Conservation (phyloP, 2,797 vertebrate species). For the Odontamblyopus lacepedii region DNA sequence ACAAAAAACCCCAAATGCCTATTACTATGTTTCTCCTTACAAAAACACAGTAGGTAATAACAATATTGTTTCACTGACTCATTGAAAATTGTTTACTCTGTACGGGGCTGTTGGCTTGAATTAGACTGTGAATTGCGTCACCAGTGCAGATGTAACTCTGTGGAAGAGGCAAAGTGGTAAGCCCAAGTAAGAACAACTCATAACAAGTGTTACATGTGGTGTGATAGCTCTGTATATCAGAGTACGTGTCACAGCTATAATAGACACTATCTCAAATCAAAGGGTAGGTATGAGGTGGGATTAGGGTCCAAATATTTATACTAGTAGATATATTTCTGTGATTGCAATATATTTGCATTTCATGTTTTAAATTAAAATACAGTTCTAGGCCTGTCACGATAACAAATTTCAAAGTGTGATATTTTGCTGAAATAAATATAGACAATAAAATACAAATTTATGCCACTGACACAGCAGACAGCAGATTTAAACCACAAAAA, state of each 20-base stretch:
- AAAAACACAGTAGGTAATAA: conserved; percentile 27
- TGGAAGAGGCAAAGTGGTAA: conserved; percentile 20
- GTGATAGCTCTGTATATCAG: not conserved
- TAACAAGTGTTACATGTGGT: conserved; percentile 9
- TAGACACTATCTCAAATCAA: not conserved
- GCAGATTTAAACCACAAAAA: too few species aligned
- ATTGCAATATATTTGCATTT: not conserved
- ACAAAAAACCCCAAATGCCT: conserved; percentile 23
- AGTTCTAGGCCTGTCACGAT: not conserved
- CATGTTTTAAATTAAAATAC: not conserved
- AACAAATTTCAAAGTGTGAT: too few species aligned
- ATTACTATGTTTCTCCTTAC: conserved; percentile 33
- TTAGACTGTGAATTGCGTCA: conserved; percentile 46
- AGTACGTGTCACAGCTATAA: not conserved
- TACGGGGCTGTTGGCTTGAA: conserved; percentile 46
- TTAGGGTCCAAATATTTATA: not conserved
- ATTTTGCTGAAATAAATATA: too few species aligned
- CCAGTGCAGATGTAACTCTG: conserved; percentile 35
- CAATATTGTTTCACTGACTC: conserved; percentile 42
- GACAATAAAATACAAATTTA: too few species aligned
- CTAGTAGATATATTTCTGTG: not conserved
- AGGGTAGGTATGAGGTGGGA: not conserved
- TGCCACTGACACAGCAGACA: too few species aligned
- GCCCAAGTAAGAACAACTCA: not conserved
- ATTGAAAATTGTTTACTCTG: conserved; percentile 59